These are phyloP conservation scores for Pheosia tremula DNA, from an alignment of 2,888 invertebrate species.

Conservation along the genomic window DNA sequence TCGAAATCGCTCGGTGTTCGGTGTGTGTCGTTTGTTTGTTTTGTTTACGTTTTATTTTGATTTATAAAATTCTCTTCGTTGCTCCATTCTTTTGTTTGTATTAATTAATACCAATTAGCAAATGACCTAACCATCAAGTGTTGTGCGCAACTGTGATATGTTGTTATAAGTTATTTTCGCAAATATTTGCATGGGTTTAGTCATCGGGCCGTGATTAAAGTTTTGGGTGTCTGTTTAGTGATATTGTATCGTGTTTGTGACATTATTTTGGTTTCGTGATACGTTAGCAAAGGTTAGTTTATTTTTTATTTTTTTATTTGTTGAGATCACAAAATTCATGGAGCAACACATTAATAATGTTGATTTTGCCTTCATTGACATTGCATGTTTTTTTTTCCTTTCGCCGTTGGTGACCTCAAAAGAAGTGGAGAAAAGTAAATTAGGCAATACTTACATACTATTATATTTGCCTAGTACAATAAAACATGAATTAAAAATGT, in stretches of 20 bases:
- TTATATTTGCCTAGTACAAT: neutral
- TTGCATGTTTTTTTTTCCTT: slow-evolving; percentile 59
- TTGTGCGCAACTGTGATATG: slow-evolving; percentile 60
- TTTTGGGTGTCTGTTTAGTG: slow-evolving; percentile 49
- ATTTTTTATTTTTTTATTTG: slow-evolving; percentile 13
- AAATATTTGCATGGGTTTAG: slow-evolving; percentile 41
- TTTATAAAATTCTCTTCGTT: slow-evolving; percentile 39
- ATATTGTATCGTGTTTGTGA: slow-evolving; percentile 23
- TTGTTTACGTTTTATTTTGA: slow-evolving; percentile 55
- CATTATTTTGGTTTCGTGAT: slow-evolving; percentile 16
- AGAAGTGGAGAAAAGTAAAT: slow-evolving; percentile 32
- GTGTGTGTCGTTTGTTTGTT: slow-evolving; percentile 45
- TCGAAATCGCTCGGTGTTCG: slow-evolving; percentile 13
- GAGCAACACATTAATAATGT: slow-evolving; percentile 6
- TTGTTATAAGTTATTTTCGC: slow-evolving; percentile 29
- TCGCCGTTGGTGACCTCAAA: slow-evolving; percentile 56
- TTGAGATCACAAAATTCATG: slow-evolving; percentile 6
- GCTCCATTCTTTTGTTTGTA: slow-evolving; percentile 37
- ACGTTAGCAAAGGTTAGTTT: slow-evolving; percentile 28
- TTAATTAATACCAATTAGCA: slow-evolving; percentile 26
- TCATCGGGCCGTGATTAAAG: slow-evolving; percentile 41
- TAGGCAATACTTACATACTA: slow-evolving; percentile 19
- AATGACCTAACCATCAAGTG: slow-evolving; percentile 28
- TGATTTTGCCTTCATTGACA: slow-evolving; percentile 52
- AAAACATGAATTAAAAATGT: neutral